Percentiles rank a stretch among this genome's conserved stretches.
Evolutionary conservation across 2,888 invertebrate genomes (phyloP).

Genomic region (Ochropacha duplaris): DNA sequence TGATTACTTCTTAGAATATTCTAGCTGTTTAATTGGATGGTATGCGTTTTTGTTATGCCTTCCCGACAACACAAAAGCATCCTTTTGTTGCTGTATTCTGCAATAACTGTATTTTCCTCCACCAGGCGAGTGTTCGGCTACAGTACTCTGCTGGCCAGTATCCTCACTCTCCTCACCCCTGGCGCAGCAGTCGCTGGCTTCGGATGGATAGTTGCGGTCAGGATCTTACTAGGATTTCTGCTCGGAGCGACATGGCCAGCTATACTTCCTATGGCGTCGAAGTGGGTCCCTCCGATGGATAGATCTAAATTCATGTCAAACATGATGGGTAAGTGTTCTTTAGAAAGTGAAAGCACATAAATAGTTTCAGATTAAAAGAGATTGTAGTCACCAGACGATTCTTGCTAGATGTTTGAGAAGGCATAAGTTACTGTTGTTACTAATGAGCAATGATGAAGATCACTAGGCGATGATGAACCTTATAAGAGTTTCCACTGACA

Average conservation of each 20-base stretch:
- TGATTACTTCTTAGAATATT: too few relatives aligned
- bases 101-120: constrained; percentile 2
- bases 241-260: constrained; percentile 97
- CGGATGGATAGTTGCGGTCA: constrained; percentile 86
- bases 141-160: constrained; percentile 91
- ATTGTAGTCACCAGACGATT: too few relatives aligned
- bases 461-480: neutral
- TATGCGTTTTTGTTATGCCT: too few relatives aligned
- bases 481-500: neutral
- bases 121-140: constrained; percentile 91
- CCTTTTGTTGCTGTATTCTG: neutral
- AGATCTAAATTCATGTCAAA: constrained; percentile 96
- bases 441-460: too few relatives aligned
- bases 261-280: constrained; percentile 95
- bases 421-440: too few relatives aligned
- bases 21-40: too few relatives aligned
- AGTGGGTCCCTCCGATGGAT: constrained; percentile 97
- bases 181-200: constrained; percentile 87
- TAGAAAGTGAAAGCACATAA: neutral
- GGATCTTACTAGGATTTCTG: constrained; percentile 90
- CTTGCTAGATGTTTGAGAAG: too few relatives aligned
- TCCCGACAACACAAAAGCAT: too few relatives aligned
- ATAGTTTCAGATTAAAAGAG: too few relatives aligned
- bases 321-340: constrained; percentile 89
- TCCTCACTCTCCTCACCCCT: constrained; percentile 92